A percentile compares a stretch with the other conserved stretches of the same genome.
Conservation (phyloP, 2,797 vertebrate genomes). For the Muraenolepis orangiensis region DNA sequence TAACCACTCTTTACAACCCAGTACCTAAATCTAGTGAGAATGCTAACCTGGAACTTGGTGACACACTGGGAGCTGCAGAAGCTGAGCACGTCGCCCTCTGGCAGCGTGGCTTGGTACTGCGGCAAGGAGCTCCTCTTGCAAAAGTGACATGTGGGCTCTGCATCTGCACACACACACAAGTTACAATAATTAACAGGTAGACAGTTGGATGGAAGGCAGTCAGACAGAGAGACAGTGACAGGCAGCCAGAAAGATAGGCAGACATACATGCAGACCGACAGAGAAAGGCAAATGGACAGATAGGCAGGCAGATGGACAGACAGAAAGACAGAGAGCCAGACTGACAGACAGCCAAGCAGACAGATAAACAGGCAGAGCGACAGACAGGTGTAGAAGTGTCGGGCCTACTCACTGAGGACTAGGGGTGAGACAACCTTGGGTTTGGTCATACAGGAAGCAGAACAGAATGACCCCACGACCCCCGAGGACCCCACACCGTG, state of each 20-base stretch:
- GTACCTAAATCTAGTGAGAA: neutral
- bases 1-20: neutral
- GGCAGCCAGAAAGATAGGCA: too few species aligned
- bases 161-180: slow-evolving; percentile 63
- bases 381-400: neutral
- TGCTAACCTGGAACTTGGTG: slow-evolving; percentile 89
- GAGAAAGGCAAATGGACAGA: neutral
- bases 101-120: slow-evolving; percentile 95
- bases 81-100: slow-evolving; percentile 93
- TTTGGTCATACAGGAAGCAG: slow-evolving; percentile 93
- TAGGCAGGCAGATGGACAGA: neutral
- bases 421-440: slow-evolving; percentile 82
- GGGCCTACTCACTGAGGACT: slow-evolving; percentile 63
- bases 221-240: neutral
- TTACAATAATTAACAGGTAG: neutral
- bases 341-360: slow-evolving; percentile 12
- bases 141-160: slow-evolving; percentile 94
- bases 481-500: slow-evolving; percentile 88
- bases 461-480: slow-evolving; percentile 93
- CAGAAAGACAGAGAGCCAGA: slow-evolving; percentile 17
- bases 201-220: neutral
- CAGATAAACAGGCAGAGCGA: neutral
- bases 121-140: slow-evolving; percentile 96
- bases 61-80: slow-evolving; percentile 98
- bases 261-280: neutral